phyloP scores from a whole-genome alignment of 2,797 vertebrate species.

The Microctenopoma stevenorrisi region DNA sequence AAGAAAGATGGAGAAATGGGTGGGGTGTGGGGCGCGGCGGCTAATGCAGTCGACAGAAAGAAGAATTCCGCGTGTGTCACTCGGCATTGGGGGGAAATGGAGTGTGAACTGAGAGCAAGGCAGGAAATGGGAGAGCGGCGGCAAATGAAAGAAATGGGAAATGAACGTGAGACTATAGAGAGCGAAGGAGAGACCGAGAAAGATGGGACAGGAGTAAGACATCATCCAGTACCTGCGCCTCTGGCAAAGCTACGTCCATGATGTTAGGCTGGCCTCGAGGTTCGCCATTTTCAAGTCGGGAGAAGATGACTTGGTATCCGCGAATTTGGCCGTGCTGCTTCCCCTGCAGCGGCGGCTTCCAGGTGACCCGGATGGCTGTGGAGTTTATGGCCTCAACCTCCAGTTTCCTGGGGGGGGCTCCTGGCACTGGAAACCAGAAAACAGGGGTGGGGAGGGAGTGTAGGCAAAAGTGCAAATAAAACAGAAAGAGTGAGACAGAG shows the following conservation, averaged over 20 bases:
- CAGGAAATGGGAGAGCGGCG: conserved; percentile 32
- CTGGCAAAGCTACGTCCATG: conserved; percentile 92
- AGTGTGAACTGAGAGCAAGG: conserved; percentile 60
- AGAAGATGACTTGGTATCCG: conserved; percentile 94
- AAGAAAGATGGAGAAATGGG: conserved; percentile 29
- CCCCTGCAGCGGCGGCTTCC: conserved; percentile 92
- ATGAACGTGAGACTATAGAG: conserved; percentile 46
- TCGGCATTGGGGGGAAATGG: conserved; percentile 47
- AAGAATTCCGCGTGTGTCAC: conserved; percentile 56
- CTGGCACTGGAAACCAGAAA: conserved; percentile 82
- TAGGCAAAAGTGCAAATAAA: background rate
- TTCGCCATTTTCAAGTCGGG: conserved; percentile 91
- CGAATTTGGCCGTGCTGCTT: conserved; percentile 97
- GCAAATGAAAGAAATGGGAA: conserved; percentile 57
- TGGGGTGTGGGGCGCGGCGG: background rate
- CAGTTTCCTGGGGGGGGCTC: conserved; percentile 89
- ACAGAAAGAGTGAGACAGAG: conserved; percentile 4
- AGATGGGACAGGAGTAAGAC: conserved; percentile 32
- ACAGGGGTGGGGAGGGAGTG: background rate
- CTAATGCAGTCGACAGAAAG: conserved; percentile 32
- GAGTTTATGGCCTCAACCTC: conserved; percentile 94
- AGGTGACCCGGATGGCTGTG: conserved; percentile 91
- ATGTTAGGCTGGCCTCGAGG: conserved; percentile 92
- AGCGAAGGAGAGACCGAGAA: conserved; percentile 35
- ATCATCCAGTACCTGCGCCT: conserved; percentile 88